These are phyloP conservation scores for Vidua macroura DNA, from an alignment of 2,113 vertebrate genomes.

Conservation along the genomic window DNA sequence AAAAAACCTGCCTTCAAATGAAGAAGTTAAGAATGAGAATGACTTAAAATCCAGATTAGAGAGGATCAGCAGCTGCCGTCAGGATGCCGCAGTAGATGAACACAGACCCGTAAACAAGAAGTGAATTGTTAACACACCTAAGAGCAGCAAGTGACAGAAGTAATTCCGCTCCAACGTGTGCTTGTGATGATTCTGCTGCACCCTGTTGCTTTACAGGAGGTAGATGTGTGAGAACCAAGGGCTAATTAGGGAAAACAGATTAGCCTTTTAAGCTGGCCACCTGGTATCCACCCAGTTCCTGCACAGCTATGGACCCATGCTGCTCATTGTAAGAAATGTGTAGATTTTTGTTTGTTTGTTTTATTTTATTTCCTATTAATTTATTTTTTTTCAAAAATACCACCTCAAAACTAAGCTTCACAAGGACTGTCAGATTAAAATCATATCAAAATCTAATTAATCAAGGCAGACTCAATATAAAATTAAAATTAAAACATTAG, in stretches of 20 bases:
- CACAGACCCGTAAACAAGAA: neutral
- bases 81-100: neutral
- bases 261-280: conserved; percentile 5
- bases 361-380: neutral
- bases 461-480: neutral
- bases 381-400: neutral
- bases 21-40: neutral
- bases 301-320: neutral
- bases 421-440: neutral
- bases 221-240: conserved; percentile 30
- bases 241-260: conserved; percentile 29
- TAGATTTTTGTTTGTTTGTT: neutral
- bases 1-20: neutral
- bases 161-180: neutral
- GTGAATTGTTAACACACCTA: neutral
- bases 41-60: conserved; percentile 27
- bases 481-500: neutral
- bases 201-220: neutral
- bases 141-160: neutral
- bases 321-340: neutral
- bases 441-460: neutral
- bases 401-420: neutral
- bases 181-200: neutral
- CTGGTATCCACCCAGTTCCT: conserved; percentile 38
- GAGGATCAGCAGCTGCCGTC: neutral